Conservation (phyloP, 2,888 invertebrate species). For the Nasonia oneida region DNA sequence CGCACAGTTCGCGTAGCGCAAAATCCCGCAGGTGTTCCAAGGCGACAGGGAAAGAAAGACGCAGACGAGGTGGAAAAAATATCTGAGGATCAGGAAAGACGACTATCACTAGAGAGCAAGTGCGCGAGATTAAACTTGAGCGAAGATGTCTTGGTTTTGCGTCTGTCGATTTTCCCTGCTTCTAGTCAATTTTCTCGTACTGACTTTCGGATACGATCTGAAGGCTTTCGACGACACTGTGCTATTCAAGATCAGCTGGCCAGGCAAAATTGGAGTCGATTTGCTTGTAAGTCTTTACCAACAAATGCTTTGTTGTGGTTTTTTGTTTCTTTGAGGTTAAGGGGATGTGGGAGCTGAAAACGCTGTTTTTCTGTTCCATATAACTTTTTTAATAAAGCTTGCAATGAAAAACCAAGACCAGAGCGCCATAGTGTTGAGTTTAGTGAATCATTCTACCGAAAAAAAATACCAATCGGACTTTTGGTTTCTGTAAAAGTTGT, state of each 20-base stretch:
- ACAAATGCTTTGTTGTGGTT: not conserved
- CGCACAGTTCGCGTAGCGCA: constrained; percentile 9
- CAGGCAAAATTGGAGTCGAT: constrained; percentile 80
- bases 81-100: constrained; percentile 38
- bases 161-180: constrained; percentile 34
- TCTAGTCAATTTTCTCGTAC: constrained; percentile 57
- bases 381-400: too few relatives aligned
- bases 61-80: constrained; percentile 11
- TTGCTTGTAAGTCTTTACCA: constrained; percentile 74
- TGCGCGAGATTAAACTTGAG: not conserved
- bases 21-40: not conserved
- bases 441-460: too few relatives aligned
- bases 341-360: too few relatives aligned
- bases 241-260: constrained; percentile 90
- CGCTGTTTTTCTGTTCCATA: too few relatives aligned
- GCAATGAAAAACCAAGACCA: too few relatives aligned
- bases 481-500: too few relatives aligned
- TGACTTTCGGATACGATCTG: constrained; percentile 81
- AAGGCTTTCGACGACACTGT: constrained; percentile 91
- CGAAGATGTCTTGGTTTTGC: constrained; percentile 40
- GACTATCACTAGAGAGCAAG: not conserved
- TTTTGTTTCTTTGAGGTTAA: constrained; percentile 38
- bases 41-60: too few relatives aligned
- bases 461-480: too few relatives aligned
- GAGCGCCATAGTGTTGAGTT: too few relatives aligned